These are phyloP conservation scores for Microctonus brassicae DNA, from an alignment of 2,888 invertebrate species.

Conservation along the genomic window DNA sequence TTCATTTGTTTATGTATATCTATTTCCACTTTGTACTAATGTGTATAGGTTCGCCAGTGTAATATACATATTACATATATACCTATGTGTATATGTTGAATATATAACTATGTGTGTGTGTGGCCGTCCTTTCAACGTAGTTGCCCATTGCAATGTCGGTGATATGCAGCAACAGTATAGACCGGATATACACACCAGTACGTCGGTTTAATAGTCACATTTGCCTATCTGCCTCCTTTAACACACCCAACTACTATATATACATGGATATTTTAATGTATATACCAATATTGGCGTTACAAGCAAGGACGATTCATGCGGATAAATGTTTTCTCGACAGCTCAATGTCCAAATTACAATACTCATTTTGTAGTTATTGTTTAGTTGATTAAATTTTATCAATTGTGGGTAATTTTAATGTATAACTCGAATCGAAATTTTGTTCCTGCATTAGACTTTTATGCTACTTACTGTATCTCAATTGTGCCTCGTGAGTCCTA, in stretches of 20 bases:
- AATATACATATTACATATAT: background rate
- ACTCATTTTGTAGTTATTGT: constrained; percentile 25
- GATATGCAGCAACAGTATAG: constrained; percentile 35
- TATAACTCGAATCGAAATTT: too few species aligned
- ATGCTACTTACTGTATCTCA: too few species aligned
- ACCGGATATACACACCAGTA: constrained; percentile 49
- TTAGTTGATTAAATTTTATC: too few species aligned
- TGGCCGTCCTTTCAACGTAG: background rate
- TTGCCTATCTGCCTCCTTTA: constrained; percentile 50
- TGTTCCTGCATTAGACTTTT: too few species aligned
- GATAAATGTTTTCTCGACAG: constrained; percentile 1
- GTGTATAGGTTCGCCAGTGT: constrained; percentile 6
- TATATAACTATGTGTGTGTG: too few species aligned
- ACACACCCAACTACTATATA: constrained; percentile 7
- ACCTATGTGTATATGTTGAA: background rate
- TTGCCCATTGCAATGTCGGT: constrained; percentile 9
- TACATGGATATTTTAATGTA: background rate
- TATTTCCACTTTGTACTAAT: background rate
- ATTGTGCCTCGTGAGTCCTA: too few species aligned
- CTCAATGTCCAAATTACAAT: constrained; percentile 41
- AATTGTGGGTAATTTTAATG: too few species aligned
- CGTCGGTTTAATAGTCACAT: constrained; percentile 51
- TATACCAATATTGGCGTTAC: background rate
- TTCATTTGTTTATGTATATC: background rate
- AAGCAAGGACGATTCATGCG: constrained; percentile 28